phyloP scores from a whole-genome alignment of 2,113 vertebrate species.

The Protobothrops flavoviridis region DNA sequence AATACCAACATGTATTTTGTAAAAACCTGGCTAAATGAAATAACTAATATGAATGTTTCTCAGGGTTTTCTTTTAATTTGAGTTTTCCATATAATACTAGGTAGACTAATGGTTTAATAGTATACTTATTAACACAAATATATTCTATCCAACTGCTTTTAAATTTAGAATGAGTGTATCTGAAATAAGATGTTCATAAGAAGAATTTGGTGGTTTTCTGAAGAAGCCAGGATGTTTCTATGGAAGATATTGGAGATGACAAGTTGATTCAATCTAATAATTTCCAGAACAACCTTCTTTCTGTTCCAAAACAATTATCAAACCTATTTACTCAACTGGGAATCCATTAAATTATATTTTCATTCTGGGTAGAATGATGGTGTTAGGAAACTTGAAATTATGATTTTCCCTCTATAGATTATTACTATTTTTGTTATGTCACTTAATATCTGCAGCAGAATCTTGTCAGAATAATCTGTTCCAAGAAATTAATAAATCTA shows the following conservation, averaged over 20 bases:
- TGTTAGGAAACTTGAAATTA: background rate
- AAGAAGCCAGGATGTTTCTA: background rate
- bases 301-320: background rate
- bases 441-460: background rate
- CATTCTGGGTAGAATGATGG: background rate
- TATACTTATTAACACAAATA: background rate
- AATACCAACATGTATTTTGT: background rate
- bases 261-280: background rate
- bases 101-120: background rate
- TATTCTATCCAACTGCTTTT: background rate
- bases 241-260: too few relatives aligned
- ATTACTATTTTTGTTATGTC: background rate
- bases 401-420: background rate
- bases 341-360: background rate
- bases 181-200: background rate
- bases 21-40: background rate
- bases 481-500: background rate
- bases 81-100: background rate
- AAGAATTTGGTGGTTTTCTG: background rate
- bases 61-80: background rate
- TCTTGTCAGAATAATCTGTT: background rate
- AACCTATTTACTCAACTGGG: background rate
- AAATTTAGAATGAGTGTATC: background rate
- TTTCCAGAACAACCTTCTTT: background rate
- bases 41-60: background rate